Conservation (phyloP, 2,888 invertebrate species). For the Leucophenga maculata region DNA sequence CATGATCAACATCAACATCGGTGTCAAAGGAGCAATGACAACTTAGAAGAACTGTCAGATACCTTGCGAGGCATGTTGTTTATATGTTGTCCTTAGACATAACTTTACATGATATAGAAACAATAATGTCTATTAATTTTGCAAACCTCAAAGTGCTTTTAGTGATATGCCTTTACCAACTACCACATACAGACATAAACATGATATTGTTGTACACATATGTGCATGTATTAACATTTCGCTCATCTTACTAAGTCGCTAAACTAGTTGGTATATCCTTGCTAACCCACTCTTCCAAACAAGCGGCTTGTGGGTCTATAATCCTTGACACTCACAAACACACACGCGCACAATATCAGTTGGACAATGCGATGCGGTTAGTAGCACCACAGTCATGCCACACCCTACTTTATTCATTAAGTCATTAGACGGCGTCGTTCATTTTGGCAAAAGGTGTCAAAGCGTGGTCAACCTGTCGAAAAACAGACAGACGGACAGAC, state of each 20-base stretch:
- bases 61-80: too few relatives aligned
- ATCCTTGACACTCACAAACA: slow-evolving; percentile 53
- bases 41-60: too few relatives aligned
- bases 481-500: neutral
- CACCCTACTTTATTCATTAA: slow-evolving; percentile 50
- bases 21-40: too few relatives aligned
- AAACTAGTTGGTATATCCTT: slow-evolving; percentile 62
- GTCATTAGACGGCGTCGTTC: slow-evolving; percentile 58
- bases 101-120: too few relatives aligned
- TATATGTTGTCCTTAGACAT: too few relatives aligned
- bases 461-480: neutral
- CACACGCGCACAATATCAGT: neutral
- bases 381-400: neutral
- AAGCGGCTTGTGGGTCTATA: slow-evolving; percentile 39
- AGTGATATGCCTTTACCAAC: slow-evolving; percentile 59
- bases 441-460: slow-evolving; percentile 20
- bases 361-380: slow-evolving; percentile 22
- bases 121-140: neutral
- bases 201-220: neutral
- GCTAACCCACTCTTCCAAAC: slow-evolving; percentile 33
- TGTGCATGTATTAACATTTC: neutral
- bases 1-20: too few relatives aligned
- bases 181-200: slow-evolving; percentile 42
- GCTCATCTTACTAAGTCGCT: slow-evolving; percentile 56
- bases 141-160: slow-evolving; percentile 59